phyloP scores from a whole-genome alignment of 2,113 vertebrate genomes.

The Arenaria interpres region DNA sequence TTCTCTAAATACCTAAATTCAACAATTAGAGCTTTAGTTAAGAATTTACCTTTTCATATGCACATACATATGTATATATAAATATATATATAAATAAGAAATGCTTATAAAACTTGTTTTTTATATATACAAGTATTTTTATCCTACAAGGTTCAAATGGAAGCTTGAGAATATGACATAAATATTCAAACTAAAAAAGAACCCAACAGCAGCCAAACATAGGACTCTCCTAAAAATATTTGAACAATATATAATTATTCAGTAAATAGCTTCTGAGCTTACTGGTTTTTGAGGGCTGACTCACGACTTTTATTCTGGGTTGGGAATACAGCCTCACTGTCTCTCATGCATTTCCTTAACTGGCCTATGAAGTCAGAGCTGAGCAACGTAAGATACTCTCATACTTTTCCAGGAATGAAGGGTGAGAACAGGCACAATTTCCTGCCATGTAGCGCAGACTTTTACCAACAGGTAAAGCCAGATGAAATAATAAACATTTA shows the following conservation, averaged over 20 bases:
- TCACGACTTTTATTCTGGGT: slow-evolving; percentile 39
- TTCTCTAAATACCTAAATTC: background rate
- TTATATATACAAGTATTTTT: background rate
- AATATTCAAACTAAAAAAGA: background rate
- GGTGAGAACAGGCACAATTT: background rate
- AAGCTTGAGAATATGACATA: background rate
- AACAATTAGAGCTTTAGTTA: background rate
- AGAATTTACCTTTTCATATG: background rate
- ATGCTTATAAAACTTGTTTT: background rate
- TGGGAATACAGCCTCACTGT: background rate
- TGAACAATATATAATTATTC: slow-evolving; percentile 41
- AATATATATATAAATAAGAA: background rate
- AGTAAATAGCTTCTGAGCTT: slow-evolving; percentile 36
- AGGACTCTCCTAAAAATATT: background rate
- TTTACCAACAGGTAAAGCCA: background rate
- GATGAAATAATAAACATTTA: background rate
- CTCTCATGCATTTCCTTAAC: slow-evolving; percentile 26
- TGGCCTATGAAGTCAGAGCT: slow-evolving; percentile 30
- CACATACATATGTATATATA: background rate
- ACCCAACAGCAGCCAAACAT: background rate
- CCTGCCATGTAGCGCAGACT: background rate
- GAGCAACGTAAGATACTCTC: background rate
- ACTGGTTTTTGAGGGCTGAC: slow-evolving; percentile 27
- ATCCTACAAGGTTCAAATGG: background rate
- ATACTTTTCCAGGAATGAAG: slow-evolving; percentile 1